phyloP scores from a whole-genome alignment of 2,888 invertebrate species.

The Apoderus coryli region DNA sequence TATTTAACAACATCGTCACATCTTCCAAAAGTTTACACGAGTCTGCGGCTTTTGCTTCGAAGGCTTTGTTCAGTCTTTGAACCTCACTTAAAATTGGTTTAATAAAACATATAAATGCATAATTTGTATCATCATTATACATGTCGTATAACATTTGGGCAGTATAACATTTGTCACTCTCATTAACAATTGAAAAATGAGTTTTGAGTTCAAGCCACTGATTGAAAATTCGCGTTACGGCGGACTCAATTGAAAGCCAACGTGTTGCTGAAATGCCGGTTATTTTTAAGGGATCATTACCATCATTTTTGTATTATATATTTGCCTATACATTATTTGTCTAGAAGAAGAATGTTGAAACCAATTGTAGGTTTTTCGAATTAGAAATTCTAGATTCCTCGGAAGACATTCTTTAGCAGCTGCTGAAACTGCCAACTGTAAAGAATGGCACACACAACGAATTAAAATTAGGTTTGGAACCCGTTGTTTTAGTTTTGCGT shows the following conservation, averaged over 20 bases:
- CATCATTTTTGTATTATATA: conserved; percentile 18
- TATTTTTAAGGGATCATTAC: conserved; percentile 17
- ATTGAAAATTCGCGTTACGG: conserved; percentile 19
- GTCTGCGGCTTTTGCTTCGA: conserved; percentile 15
- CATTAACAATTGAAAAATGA: conserved; percentile 17
- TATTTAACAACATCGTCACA: not conserved
- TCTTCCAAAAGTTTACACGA: conserved; percentile 11
- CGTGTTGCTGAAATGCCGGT: conserved; percentile 14
- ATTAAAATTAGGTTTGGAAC: conserved; percentile 17
- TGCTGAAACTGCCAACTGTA: conserved; percentile 23
- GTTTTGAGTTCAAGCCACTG: conserved; percentile 24
- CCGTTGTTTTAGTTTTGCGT: conserved; percentile 22
- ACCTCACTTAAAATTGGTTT: conserved; percentile 16
- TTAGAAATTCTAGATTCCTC: conserved; percentile 20
- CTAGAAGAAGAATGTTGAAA: conserved; percentile 18
- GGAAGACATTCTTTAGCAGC: conserved; percentile 20
- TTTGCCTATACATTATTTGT: conserved; percentile 13
- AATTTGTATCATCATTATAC: conserved; percentile 19
- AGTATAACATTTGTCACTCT: conserved; percentile 22
- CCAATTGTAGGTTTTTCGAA: conserved; percentile 23
- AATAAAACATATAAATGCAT: conserved; percentile 16
- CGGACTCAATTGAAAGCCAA: conserved; percentile 19
- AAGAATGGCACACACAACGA: conserved; percentile 25
- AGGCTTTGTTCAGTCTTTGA: conserved; percentile 16
- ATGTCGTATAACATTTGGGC: conserved; percentile 20